phyloP scores from a whole-genome alignment of 2,888 invertebrate species.

The Kryphioiulus occultus region DNA sequence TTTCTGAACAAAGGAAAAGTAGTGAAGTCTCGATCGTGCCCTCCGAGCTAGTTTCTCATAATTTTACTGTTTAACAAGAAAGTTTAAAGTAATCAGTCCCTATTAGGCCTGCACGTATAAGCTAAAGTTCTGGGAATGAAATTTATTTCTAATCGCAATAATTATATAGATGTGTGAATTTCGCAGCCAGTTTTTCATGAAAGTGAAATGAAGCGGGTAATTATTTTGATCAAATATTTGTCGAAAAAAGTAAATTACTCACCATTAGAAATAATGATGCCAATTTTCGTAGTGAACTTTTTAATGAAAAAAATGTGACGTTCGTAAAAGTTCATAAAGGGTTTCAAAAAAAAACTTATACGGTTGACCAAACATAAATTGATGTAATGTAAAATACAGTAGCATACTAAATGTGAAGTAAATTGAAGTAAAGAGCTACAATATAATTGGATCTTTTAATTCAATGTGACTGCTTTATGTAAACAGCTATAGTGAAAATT shows the following conservation, averaged over 20 bases:
- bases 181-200: slow-evolving; percentile 7
- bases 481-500: background rate
- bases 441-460: no score
- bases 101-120: background rate
- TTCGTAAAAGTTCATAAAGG: slow-evolving; percentile 5
- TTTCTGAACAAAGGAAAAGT: slow-evolving; percentile 20
- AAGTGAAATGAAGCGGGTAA: slow-evolving; percentile 15
- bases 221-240: slow-evolving; percentile 10
- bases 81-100: background rate
- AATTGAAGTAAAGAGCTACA: background rate
- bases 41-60: background rate
- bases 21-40: background rate
- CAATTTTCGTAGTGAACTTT: slow-evolving; percentile 4
- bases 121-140: background rate
- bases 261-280: background rate
- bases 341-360: background rate
- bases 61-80: background rate
- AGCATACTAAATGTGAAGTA: no score
- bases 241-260: background rate
- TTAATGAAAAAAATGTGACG: background rate
- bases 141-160: slow-evolving; percentile 23
- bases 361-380: background rate
- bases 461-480: no score
- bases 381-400: background rate
- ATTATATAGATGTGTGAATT: slow-evolving; percentile 15